Evolutionary conservation across 2,113 vertebrate species (phyloP).

Genomic region (Tor tambroides): DNA sequence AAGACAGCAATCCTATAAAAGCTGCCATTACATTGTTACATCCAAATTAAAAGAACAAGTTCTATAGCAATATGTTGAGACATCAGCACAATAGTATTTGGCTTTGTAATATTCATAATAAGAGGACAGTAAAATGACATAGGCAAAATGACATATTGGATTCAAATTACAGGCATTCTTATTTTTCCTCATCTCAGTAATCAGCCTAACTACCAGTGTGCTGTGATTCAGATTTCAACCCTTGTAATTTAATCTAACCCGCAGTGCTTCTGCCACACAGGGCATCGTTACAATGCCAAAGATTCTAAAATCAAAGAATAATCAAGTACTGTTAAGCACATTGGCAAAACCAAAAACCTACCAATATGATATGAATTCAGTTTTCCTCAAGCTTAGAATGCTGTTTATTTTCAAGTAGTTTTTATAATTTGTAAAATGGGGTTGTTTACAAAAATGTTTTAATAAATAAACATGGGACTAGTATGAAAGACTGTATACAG

Average conservation of each 20-base stretch:
- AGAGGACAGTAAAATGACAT: background rate
- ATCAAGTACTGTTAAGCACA: background rate
- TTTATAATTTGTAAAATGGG: background rate
- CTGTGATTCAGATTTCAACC: background rate
- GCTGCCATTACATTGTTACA: background rate
- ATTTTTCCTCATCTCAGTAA: slow-evolving; percentile 30
- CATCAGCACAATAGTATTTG: background rate
- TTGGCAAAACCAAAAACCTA: background rate
- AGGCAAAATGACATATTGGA: background rate
- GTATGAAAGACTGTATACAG: background rate
- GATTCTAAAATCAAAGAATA: slow-evolving; percentile 17
- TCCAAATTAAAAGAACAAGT: background rate
- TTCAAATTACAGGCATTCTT: slow-evolving; percentile 18
- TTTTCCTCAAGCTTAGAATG: background rate
- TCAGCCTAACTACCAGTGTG: slow-evolving; percentile 19
- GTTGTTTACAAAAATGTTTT: background rate
- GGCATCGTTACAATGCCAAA: slow-evolving; percentile 3
- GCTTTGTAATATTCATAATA: background rate
- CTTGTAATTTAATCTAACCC: slow-evolving; percentile 28
- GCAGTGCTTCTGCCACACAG: background rate
- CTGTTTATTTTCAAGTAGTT: background rate
- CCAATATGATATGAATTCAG: background rate
- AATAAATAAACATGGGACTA: background rate
- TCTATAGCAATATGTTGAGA: background rate
- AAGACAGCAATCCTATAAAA: background rate